Evolutionary conservation across 2,888 invertebrate species (phyloP).

Genomic region (Morinoia aosen): DNA sequence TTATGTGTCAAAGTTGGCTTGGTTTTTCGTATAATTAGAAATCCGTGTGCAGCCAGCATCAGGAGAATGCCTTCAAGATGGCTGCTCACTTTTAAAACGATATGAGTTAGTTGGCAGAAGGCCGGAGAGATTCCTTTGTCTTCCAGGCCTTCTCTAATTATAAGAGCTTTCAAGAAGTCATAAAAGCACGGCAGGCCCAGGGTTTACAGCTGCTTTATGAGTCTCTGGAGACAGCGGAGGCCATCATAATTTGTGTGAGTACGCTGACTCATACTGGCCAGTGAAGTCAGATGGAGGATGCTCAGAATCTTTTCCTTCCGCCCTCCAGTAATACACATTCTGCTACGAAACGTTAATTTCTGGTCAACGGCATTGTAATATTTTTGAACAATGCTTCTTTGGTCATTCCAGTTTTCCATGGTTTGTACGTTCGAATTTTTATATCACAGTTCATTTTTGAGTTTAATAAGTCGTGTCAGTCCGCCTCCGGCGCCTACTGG

Average conservation of each 20-base stretch:
- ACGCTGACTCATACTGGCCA: conserved; percentile 7
- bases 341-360: background rate
- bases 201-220: conserved; percentile 46
- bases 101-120: conserved; percentile 17
- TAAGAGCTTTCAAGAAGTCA: conserved; percentile 48
- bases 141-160: conserved; percentile 35
- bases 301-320: background rate
- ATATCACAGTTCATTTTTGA: too few species aligned
- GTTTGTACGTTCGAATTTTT: too few species aligned
- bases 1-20: background rate
- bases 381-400: background rate
- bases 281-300: background rate
- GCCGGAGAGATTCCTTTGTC: conserved; percentile 8
- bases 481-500: too few species aligned
- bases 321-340: background rate
- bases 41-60: background rate
- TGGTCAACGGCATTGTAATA: background rate
- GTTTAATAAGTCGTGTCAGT: too few species aligned
- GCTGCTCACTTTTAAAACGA: conserved; percentile 12
- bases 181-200: conserved; percentile 39
- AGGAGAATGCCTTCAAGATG: background rate
- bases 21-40: background rate
- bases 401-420: background rate
- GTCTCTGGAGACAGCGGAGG: background rate
- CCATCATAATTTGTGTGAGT: conserved; percentile 22